phyloP scores from a whole-genome alignment of 2,888 invertebrate species.

The Drosophila nr. medialis region DNA sequence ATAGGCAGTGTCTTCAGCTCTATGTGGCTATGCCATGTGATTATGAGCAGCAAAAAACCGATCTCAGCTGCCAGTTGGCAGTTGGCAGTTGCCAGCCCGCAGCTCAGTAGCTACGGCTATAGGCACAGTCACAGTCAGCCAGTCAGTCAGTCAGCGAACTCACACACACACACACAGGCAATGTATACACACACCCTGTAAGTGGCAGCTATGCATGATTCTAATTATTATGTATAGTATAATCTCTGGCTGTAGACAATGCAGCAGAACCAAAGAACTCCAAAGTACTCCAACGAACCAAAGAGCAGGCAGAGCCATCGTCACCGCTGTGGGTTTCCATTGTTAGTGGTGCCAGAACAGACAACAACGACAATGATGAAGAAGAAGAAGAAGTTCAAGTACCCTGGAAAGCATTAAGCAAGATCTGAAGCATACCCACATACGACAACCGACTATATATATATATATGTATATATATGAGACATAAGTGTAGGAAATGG shows the following conservation, averaged over 20 bases:
- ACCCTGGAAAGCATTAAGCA: conserved; percentile 56
- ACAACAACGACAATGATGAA: conserved; percentile 2
- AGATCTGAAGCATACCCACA: conserved; percentile 43
- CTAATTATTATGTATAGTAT: conserved; percentile 73
- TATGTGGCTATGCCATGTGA: conserved; percentile 38
- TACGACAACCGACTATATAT: background rate
- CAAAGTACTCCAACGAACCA: conserved; percentile 14
- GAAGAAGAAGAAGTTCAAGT: conserved; percentile 64
- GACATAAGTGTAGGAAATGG: conserved; percentile 1
- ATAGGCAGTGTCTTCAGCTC: conserved; percentile 6
- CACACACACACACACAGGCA: conserved; percentile 28
- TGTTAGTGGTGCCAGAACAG: conserved; percentile 39
- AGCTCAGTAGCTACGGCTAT: conserved; percentile 46
- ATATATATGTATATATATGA: background rate
- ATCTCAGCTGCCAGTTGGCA: conserved; percentile 25
- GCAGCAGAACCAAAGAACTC: conserved; percentile 37
- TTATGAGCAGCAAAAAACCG: conserved; percentile 41
- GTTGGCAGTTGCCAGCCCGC: background rate
- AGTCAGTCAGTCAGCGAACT: conserved; percentile 70
- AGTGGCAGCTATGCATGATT: conserved; percentile 65
- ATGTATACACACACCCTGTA: conserved; percentile 14
- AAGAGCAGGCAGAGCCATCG: conserved; percentile 32
- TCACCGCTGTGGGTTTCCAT: conserved; percentile 54
- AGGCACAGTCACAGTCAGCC: conserved; percentile 60
- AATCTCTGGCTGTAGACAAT: conserved; percentile 63